Evolutionary conservation across 2,888 invertebrate species (phyloP), one percentile per base, ranked within the genome.

Genomic region (Ptilodon capucinus): DNA sequence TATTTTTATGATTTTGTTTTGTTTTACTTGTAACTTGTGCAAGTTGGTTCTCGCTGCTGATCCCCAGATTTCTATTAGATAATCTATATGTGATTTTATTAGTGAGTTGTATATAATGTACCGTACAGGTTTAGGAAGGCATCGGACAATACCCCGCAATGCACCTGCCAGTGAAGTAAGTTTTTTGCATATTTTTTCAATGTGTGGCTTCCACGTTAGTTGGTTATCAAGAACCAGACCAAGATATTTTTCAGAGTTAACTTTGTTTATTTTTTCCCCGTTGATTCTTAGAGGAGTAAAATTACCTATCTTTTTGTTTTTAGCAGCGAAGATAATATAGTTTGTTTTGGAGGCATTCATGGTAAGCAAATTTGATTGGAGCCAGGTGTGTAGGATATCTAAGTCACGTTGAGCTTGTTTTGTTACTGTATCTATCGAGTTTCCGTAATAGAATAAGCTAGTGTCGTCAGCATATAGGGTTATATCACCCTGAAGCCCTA

Each of bases 191-290:
- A 55, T 19, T 34, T 50, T 48, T 11, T 56, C 39, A 14, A 59
- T 47, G 23, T 64, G 63, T 6, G 45, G 46, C 36, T 47, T 55
- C 58, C 60, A 64, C 0, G 46, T 47, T 0, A 60, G 28, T 2
- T 48, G 32, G 7, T 23, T 48, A 11, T 60, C 57, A 2, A 64
- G 5, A 7, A 54, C 46, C 7, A 63, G 28, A 0, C 60, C 63
- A 1, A 64, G 46, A 32, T 59, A 64, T 52, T 57, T 58, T 52
- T 60, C 54, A 19, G 32, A 8, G n/a, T 47, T 8, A 11, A 40
- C 39, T 51, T 14, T 45, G 1, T 48, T 42, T 4, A 51, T 43
- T 25, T 13, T 19, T 23, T 46, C 9, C 14, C 34, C 32, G 39
- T 51, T 46, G 11, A 55, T 51, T 8, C 8, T 41, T 8, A 51